These are phyloP conservation scores for Gallirallus australis DNA, from an alignment of 2,797 vertebrate species.

Conservation along the genomic window DNA sequence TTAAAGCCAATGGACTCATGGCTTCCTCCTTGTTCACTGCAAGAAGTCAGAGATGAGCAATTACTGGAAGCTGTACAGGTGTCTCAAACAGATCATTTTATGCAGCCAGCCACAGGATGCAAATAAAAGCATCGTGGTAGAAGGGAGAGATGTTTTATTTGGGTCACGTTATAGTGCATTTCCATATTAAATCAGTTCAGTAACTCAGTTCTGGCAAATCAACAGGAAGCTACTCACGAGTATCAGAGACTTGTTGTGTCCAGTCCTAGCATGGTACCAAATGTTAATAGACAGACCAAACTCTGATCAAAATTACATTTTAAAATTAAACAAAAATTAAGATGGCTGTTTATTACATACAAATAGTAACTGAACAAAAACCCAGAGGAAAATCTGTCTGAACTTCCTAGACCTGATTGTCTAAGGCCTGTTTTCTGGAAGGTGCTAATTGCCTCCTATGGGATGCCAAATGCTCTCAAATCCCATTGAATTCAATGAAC, in stretches of 20 bases:
- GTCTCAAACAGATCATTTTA: neutral
- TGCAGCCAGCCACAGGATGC: neutral
- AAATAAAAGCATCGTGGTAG: neutral
- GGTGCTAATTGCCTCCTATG: slow-evolving; percentile 63
- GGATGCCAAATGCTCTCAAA: slow-evolving; percentile 52
- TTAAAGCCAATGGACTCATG: neutral
- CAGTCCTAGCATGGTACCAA: neutral
- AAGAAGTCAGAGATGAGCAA: neutral
- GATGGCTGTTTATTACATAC: neutral
- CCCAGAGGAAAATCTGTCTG: slow-evolving; percentile 34
- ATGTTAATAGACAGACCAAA: neutral
- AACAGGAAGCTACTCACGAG: neutral
- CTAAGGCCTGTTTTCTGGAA: slow-evolving; percentile 28
- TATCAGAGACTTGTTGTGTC: neutral
- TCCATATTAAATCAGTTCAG: neutral
- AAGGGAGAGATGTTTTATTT: neutral
- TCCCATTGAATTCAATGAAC: slow-evolving; percentile 52
- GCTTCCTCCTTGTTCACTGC: neutral
- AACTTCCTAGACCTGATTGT: slow-evolving; percentile 18
- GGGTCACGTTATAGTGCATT: neutral
- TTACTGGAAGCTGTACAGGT: neutral
- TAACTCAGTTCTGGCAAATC: neutral
- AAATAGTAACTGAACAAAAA: neutral
- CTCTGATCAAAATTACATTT: neutral
- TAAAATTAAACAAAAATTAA: slow-evolving; percentile 6